A percentile compares a stretch with the other conserved stretches of the same genome.
These are phyloP conservation scores for Taeniopygia guttata DNA, from an alignment of 2,797 vertebrate genomes.

Conservation along the genomic window DNA sequence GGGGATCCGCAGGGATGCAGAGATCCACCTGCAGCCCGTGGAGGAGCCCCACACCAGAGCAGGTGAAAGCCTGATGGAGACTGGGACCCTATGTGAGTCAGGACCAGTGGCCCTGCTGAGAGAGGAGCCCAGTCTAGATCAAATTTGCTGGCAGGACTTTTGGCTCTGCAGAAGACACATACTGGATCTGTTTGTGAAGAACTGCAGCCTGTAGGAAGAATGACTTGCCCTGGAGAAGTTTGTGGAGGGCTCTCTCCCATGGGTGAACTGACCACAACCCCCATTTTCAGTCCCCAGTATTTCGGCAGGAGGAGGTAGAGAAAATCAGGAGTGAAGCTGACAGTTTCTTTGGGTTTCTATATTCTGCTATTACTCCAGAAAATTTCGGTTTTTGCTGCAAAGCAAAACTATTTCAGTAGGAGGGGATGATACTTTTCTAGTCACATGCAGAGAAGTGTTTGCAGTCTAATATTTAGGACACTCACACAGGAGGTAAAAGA, in stretches of 20 bases:
- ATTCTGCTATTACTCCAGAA: not conserved
- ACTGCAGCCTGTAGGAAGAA: not conserved
- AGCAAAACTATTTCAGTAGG: not conserved
- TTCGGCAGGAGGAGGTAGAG: not conserved
- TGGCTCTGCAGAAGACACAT: not conserved
- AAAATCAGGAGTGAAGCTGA: not conserved
- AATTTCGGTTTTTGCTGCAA: not conserved
- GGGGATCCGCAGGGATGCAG: not conserved
- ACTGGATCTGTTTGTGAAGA: not conserved
- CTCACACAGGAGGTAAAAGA: conserved; percentile 22
- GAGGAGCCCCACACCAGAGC: accelerated
- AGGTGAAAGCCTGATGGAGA: not conserved
- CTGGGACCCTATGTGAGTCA: not conserved
- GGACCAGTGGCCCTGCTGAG: not conserved
- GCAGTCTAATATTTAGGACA: conserved; percentile 34
- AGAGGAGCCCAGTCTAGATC: not conserved
- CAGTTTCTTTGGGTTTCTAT: not conserved
- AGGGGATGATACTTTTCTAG: not conserved
- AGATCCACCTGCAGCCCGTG: not conserved
- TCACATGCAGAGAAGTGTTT: conserved; percentile 21
- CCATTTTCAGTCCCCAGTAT: not conserved
- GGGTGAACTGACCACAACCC: not conserved
- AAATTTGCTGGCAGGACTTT: not conserved
- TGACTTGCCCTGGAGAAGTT: not conserved
- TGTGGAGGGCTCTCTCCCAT: not conserved